Base-by-base conservation (phyloP, 1,140 invertebrate genomes). In the Coenobita brevimanus region DNA sequence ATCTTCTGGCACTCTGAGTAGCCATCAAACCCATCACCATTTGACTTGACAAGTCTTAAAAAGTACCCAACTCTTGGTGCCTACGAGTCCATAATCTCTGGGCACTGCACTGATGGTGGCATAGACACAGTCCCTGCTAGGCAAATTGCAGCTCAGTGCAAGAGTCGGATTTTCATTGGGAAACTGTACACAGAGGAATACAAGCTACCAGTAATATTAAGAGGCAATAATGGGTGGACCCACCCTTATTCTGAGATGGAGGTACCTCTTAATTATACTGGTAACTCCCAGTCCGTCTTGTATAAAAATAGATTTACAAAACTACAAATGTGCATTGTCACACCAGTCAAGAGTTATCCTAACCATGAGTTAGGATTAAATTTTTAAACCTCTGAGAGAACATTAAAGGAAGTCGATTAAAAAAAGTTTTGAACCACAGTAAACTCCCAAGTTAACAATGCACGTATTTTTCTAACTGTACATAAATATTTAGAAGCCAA, bases 251-350 rank as follows among this genome's bases (percentile, higher is more conserved):
- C 41, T n/a, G 13, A 76, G 82, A 64, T 85, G 71, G 41, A 84
- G 10, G 76, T 50, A 76, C 50, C 82, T 57, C 15, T 85, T 62
- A 57, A 62, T 43, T n/a, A 50, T 43, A 85, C 67, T 85, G 85
- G 50, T 64, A 62, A 84, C 73, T 67, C 67, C 15, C 24, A 62
- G 30, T 38, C 71, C 78, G 69, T 82, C 75, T 89, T 89, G 89
- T 91, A 90, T 89, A 91, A 91, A 91, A 91, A 91, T 91, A 91
- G 89, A 91, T 91, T 90, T 91, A 91, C 90, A 91, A 91, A 91
- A 91, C 90, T 91, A 91, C 89, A 89, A 84, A 88, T 89, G 82
- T 89, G 82, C 85, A 82, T 88, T 83, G 82, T 78, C 84, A 86
- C 69, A 64, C 73, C 60, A 60, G 46, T 71, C 79, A n/a, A 71